Evolutionary conservation across 1,140 invertebrate genomes (phyloP), one percentile per base, ranked within the genome.

Genomic region (Drosophila insularis): DNA sequence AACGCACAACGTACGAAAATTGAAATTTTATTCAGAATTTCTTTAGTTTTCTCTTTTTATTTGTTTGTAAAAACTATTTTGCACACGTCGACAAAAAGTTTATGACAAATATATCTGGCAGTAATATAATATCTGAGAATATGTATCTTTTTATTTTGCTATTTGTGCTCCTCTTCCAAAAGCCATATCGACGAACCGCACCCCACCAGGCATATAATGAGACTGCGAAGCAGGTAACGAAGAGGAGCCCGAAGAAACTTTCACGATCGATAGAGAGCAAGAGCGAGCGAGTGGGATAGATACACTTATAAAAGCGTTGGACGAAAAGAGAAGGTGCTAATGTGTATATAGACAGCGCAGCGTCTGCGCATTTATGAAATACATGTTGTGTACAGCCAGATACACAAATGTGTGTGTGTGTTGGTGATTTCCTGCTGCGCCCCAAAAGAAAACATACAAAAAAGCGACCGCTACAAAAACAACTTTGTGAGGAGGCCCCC

Each of bases 381-480:
- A 37, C 56, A 69, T 50, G 61, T 62, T 55, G 43, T 63, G 43
- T 63, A 74, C 67, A 67, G 66, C 68, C 72, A 63, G 43, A 60
- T 27, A 55, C 43, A 11, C 64, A 21, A 62, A 10, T 61, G 1
- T 11, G 7, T 8, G 8, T 78, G 43, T 50, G 43, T 58, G 69
- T 53, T 68, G 66, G 80, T 86, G 68, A 81, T 89, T 89, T 89
- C 78, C 86, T 90, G 81, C 85, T 84, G 77, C 80, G 77, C 80
- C 80, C 84, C 70, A 87, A 80, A 71, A 76, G 73, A 74, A 74
- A 74, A 74, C 64, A 85, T 65, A 63, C 65, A 85, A 63, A 27
- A 68, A 71, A 73, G 59, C n/a, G n/a, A n/a, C n/a, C n/a, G n/a
- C 46, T 46, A 27, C 50, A 71, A 54, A 63, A 71, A 58, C 72